phyloP scores from a whole-genome alignment of 1,140 invertebrate genomes.

The Diorhabda elongata region DNA sequence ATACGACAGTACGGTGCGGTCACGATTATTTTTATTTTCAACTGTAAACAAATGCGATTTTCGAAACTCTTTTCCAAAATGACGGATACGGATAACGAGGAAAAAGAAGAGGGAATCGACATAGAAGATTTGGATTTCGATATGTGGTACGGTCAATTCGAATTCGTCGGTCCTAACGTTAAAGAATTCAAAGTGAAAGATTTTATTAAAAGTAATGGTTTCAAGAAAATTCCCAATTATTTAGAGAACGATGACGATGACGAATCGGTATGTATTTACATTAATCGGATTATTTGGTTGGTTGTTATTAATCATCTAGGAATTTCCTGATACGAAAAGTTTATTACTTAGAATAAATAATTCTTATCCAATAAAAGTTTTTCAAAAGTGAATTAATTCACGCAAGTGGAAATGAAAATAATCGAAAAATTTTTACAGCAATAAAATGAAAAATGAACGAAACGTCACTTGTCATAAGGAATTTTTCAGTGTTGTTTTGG shows the following conservation, averaged over 20 bases:
- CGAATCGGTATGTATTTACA: constrained; percentile 1
- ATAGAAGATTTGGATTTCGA: constrained; percentile 69
- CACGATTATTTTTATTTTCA: background rate
- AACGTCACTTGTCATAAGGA: too few relatives aligned
- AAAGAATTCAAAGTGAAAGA: constrained; percentile 27
- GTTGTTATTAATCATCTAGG: background rate
- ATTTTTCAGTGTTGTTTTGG: too few relatives aligned
- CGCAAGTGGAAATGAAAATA: too few relatives aligned
- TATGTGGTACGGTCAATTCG: constrained; percentile 82
- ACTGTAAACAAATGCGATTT: background rate
- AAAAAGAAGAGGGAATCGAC: constrained; percentile 3
- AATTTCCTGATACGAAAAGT: too few relatives aligned
- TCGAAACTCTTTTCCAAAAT: constrained; percentile 6
- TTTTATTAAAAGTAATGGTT: constrained; percentile 51
- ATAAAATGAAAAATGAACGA: too few relatives aligned
- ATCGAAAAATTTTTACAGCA: too few relatives aligned
- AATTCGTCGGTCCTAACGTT: constrained; percentile 60
- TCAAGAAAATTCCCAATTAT: constrained; percentile 53
- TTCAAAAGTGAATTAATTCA: too few relatives aligned
- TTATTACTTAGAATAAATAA: too few relatives aligned
- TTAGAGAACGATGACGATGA: constrained; percentile 49
- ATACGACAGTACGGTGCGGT: background rate
- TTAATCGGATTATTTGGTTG: background rate
- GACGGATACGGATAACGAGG: constrained; percentile 5
- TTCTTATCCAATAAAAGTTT: too few relatives aligned